Evolutionary conservation across 1,140 invertebrate species (phyloP).

Genomic region (Diachasmimorpha longicaudata): DNA sequence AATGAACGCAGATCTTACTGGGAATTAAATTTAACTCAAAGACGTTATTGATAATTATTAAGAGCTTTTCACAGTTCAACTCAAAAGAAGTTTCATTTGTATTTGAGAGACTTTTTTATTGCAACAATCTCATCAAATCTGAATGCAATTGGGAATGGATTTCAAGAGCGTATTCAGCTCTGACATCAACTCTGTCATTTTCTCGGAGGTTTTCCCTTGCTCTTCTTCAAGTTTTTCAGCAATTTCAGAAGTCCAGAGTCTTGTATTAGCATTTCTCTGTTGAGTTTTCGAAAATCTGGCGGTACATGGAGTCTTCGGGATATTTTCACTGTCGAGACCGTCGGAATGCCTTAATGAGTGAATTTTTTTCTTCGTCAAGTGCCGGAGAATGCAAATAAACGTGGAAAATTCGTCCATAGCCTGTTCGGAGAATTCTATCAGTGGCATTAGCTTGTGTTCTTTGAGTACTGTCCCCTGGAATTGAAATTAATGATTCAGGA

Average conservation of each 20-base stretch:
- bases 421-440: not conserved
- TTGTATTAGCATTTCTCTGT: constrained; percentile 23
- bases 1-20: no score
- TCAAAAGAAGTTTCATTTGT: no score
- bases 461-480: constrained; percentile 43
- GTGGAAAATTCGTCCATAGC: constrained; percentile 37
- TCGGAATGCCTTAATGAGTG: constrained; percentile 8
- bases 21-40: no score
- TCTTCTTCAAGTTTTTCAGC: constrained; percentile 27
- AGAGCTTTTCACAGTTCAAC: no score
- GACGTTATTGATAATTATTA: no score
- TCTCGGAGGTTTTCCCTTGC: constrained; percentile 28
- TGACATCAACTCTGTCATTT: constrained; percentile 29
- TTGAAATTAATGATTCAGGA: not conserved
- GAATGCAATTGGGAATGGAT: constrained; percentile 42
- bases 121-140: constrained; percentile 25
- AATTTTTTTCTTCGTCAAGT: constrained; percentile 37
- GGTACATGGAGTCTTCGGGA: constrained; percentile 22
- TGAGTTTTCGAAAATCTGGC: constrained; percentile 38
- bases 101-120: no score
- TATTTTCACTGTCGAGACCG: not conserved
- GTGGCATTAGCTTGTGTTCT: constrained; percentile 33
- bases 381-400: constrained; percentile 41
- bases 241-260: constrained; percentile 31
- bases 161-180: constrained; percentile 41